These are phyloP conservation scores for Pluvialis apricaria DNA, from an alignment of 2,113 vertebrate genomes.

Conservation along the genomic window DNA sequence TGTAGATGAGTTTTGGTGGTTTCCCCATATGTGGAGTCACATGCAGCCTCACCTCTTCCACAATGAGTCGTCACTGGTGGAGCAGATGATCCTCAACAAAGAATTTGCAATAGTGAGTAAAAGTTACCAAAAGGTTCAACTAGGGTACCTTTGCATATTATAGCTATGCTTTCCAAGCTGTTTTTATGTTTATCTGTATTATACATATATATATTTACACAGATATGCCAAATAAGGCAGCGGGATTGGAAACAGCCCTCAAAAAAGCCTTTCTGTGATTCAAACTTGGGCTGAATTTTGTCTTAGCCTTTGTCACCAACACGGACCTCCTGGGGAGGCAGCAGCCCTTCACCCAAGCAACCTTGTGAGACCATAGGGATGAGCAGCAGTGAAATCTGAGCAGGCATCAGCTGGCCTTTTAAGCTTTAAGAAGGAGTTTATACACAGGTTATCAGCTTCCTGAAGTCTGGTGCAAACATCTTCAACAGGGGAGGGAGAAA, in stretches of 20 bases:
- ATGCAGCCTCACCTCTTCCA: slow-evolving; percentile 98
- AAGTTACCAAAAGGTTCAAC: not conserved
- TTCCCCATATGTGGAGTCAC: slow-evolving; percentile 99
- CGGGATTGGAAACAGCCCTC: not conserved
- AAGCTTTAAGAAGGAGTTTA: not conserved
- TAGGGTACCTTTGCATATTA: not conserved
- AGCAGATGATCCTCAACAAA: slow-evolving; percentile 98
- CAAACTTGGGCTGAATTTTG: not conserved
- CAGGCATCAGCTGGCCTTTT: not conserved
- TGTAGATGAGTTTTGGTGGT: slow-evolving; percentile 98
- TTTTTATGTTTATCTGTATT: not conserved
- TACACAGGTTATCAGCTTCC: not conserved
- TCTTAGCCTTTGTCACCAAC: not conserved
- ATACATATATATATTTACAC: not conserved
- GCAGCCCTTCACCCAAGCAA: not conserved
- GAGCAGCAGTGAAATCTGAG: not conserved
- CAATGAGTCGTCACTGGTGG: slow-evolving; percentile 91
- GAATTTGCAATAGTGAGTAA: slow-evolving; percentile 84
- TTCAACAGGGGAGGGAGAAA: not conserved
- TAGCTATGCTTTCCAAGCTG: not conserved
- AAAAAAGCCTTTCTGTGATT: not conserved
- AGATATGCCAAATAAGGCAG: not conserved
- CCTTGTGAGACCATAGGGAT: not conserved
- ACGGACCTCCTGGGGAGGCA: not conserved
- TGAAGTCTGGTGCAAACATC: not conserved